Conservation (phyloP, 2,888 invertebrate species). For the Drosophila suboccidentalis region DNA sequence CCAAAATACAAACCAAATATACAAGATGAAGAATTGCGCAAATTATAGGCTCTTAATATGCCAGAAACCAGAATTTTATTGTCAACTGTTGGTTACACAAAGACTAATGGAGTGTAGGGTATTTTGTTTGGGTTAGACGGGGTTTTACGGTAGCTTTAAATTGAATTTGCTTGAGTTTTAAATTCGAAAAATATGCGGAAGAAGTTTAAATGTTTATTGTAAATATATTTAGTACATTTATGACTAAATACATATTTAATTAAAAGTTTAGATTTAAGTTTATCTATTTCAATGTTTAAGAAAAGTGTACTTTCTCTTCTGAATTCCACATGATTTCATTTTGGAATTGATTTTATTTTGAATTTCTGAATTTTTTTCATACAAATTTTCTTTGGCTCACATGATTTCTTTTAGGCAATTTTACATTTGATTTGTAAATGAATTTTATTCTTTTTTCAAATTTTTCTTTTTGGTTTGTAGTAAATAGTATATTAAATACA, state of each 20-base stretch:
- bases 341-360: too few relatives aligned
- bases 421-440: background rate
- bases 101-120: constrained; percentile 50
- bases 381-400: background rate
- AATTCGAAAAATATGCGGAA: background rate
- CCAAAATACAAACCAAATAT: constrained; percentile 3
- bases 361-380: background rate
- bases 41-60: constrained; percentile 76
- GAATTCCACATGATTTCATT: too few relatives aligned
- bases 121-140: constrained; percentile 10
- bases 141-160: background rate
- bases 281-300: too few relatives aligned
- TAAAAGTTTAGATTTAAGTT: too few relatives aligned
- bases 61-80: constrained; percentile 78
- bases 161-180: background rate
- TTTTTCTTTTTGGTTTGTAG: too few relatives aligned
- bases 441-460: too few relatives aligned
- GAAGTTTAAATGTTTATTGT: background rate
- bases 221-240: background rate
- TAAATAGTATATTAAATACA: background rate
- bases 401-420: background rate
- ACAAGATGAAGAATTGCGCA: constrained; percentile 61
- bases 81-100: constrained; percentile 53
- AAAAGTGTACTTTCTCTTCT: too few relatives aligned
- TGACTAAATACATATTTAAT: background rate